These are phyloP conservation scores for Cathartes aura DNA, from an alignment of 2,113 vertebrate genomes.

Conservation along the genomic window DNA sequence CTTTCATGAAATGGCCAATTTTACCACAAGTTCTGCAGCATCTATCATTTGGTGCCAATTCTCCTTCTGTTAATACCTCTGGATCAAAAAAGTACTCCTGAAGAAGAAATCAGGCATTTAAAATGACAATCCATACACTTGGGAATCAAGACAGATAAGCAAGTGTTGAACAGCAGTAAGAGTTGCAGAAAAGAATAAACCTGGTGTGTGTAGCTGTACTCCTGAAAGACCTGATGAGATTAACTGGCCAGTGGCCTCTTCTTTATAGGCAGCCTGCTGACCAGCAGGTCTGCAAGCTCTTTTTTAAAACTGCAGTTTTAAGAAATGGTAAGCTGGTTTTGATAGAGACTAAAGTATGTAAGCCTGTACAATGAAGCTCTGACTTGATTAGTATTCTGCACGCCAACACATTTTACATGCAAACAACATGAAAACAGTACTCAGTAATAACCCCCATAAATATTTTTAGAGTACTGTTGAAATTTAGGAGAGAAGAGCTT, in stretches of 20 bases:
- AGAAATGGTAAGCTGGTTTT: background rate
- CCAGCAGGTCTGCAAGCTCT: background rate
- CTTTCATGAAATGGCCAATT: conserved; percentile 97
- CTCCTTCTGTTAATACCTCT: conserved; percentile 90
- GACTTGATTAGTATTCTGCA: background rate
- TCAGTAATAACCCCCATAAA: background rate
- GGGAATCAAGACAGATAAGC: background rate
- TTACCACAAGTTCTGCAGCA: conserved; percentile 96
- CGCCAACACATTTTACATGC: background rate
- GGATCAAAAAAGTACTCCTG: conserved; percentile 97
- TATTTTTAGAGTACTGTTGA: background rate
- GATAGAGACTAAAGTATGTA: background rate
- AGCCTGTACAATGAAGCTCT: background rate
- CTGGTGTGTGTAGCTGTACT: background rate
- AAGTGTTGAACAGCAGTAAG: background rate
- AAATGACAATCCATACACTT: background rate
- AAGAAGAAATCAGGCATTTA: background rate
- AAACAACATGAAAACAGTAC: background rate
- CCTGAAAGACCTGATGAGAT: background rate
- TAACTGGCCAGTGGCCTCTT: background rate
- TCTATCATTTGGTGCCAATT: conserved; percentile 93
- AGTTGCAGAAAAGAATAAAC: background rate
- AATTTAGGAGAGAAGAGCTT: background rate
- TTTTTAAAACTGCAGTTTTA: background rate
- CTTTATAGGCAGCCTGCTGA: background rate